A percentile compares a stretch with the other conserved stretches of the same genome.
Evolutionary conservation across 2,797 vertebrate species (phyloP).

Genomic region (Perodicticus potto): DNA sequence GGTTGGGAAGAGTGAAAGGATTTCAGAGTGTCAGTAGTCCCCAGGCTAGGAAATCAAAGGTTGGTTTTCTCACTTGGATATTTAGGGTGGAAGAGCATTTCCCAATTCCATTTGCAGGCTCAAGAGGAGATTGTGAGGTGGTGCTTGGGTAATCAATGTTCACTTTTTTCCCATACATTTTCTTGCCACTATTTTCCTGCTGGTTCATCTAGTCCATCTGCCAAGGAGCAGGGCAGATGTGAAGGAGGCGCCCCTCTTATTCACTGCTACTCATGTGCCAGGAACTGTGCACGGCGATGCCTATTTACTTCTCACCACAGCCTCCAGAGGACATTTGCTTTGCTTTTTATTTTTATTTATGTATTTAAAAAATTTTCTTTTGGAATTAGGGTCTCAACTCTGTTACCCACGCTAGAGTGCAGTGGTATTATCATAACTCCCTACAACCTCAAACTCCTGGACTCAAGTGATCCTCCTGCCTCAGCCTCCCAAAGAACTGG

Average conservation of each 20-base stretch:
- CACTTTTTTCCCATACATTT: neutral
- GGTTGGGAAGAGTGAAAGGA: neutral
- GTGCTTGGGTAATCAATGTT: neutral
- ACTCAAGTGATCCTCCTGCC: neutral
- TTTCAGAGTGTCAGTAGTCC: neutral
- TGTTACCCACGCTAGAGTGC: neutral
- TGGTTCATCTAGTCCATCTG: neutral
- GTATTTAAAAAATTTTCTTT: neutral
- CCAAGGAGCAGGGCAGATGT: neutral
- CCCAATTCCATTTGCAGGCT: neutral
- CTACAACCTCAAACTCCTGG: neutral
- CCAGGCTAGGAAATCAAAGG: rapidly evolving
- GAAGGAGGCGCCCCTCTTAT: neutral
- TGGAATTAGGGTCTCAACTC: neutral
- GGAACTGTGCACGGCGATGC: rapidly evolving
- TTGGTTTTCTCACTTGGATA: neutral
- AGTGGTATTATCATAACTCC: neutral
- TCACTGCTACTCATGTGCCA: neutral
- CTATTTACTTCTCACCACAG: neutral
- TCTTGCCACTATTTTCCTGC: neutral
- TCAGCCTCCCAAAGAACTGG: neutral
- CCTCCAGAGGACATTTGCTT: neutral
- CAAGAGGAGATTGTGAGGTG: neutral
- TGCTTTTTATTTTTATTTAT: neutral
- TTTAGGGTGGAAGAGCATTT: neutral